Conservation (phyloP, 2,888 invertebrate species). For the Drosophila suboccidentalis region DNA sequence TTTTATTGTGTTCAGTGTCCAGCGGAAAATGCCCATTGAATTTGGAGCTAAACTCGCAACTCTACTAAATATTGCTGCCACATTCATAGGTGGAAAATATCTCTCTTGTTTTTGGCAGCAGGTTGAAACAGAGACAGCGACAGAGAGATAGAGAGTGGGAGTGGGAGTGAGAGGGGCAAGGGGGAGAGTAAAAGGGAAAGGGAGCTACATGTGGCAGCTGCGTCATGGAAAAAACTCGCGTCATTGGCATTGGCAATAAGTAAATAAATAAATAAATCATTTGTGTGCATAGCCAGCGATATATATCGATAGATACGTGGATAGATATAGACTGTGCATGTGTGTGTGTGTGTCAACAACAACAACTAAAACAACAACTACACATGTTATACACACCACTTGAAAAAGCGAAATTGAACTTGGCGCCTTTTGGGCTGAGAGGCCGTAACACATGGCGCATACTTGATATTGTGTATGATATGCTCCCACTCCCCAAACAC, state of each 20-base stretch:
- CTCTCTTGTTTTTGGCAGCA: constrained; percentile 14
- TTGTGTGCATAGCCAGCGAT: constrained; percentile 64
- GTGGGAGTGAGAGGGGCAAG: too few relatives aligned
- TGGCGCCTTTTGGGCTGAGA: constrained; percentile 66
- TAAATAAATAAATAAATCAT: constrained; percentile 80
- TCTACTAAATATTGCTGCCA: constrained; percentile 5
- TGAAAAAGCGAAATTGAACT: constrained; percentile 67
- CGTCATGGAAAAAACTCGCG: constrained; percentile 67
- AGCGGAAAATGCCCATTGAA: constrained; percentile 48
- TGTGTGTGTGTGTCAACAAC: constrained; percentile 24
- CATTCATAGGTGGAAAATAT: constrained; percentile 22
- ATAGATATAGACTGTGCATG: constrained; percentile 18
- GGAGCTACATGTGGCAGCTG: constrained; percentile 68
- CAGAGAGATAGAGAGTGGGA: too few relatives aligned
- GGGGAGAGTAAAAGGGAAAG: neutral
- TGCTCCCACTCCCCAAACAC: constrained; percentile 1
- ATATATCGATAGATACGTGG: constrained; percentile 50
- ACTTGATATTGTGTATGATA: constrained; percentile 61
- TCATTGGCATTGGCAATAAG: constrained; percentile 74
- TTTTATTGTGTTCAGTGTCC: constrained; percentile 28
- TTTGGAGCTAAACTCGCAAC: constrained; percentile 39
- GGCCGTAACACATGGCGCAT: constrained; percentile 70
- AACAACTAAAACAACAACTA: constrained; percentile 8
- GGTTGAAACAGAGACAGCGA: constrained; percentile 2
- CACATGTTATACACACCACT: constrained; percentile 59